Evolutionary conservation across 2,113 vertebrate species (phyloP), one percentile per base, ranked within the genome.

Genomic region (Fukomys damarensis): DNA sequence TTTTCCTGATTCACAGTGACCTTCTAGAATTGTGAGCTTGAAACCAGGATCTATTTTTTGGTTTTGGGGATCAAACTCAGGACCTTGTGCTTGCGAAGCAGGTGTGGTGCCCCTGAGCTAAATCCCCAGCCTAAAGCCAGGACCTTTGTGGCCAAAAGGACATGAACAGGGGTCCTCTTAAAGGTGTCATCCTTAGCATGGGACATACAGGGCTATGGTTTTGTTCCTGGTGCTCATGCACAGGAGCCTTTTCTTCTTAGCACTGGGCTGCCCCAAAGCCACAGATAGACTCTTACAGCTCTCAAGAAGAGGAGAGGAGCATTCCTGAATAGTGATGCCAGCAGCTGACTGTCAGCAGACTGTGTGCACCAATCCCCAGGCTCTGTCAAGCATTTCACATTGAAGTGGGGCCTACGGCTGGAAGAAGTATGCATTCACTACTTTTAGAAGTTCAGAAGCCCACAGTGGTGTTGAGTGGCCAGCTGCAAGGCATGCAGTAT

Each of bases 291-390:
- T 41, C 76, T 94, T 97, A 87, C 85, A 95, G 89, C 80, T 94
- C 80, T 86, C 0, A 1, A 83, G 61, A 94, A 97, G 85, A 95
- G 81, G 88, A 92, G 76, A 72, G 79, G 80, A 86, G 46, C 95
- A 52, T 97, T 96, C 89, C 4, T n/a, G 65, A 93, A 89, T 54
- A 0, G 26, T 86, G 89, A 96, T 0, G 28, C 89, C n/a, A 35
- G 93, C 52, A 65, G 91, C 89, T 90, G 96, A 93, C 24, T 96
- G 97, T 94, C 94, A 94, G 93, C 76, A 49, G 41, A 56, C 94
- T 92, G 65, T 79, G 96, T 58, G 14, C 86, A 41, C n/a, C 2
- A 65, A 79, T 93, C 92, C 93, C 68, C 28, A 93, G 86, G 85
- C 87, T 93, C 96, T 86, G 80, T 63, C 65, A 81, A 89, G 90